These are phyloP conservation scores for Sturnus vulgaris DNA, from an alignment of 2,113 vertebrate genomes.

Conservation along the genomic window DNA sequence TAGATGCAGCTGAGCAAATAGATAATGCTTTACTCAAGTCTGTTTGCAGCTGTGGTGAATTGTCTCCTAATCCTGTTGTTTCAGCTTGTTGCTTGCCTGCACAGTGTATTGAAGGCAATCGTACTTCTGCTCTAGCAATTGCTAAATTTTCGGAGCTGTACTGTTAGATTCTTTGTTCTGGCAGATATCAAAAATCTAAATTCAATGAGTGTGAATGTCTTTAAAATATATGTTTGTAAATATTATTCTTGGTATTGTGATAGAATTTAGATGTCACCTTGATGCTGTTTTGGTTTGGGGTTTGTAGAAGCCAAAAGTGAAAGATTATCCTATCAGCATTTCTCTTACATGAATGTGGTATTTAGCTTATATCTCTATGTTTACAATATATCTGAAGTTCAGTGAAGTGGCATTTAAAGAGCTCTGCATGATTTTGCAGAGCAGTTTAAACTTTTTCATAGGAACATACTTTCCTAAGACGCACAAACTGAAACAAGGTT, in stretches of 20 bases:
- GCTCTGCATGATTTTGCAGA: background rate
- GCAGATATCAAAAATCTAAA: background rate
- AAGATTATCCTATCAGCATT: background rate
- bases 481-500: background rate
- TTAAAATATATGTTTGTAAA: background rate
- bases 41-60: background rate
- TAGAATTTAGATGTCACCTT: background rate
- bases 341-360: background rate
- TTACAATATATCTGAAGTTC: background rate
- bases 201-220: background rate
- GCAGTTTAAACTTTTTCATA: background rate
- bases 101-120: background rate
- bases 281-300: background rate
- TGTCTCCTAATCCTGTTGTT: background rate
- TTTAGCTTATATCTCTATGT: background rate
- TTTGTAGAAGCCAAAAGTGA: background rate
- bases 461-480: background rate
- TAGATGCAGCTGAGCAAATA: background rate
- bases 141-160: background rate
- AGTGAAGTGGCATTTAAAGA: background rate
- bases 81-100: background rate
- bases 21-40: background rate
- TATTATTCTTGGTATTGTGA: background rate
- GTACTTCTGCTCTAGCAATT: background rate
- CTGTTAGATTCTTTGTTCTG: background rate